Evolutionary conservation across 2,888 invertebrate genomes (phyloP).

Genomic region (Dasypogon diadema): DNA sequence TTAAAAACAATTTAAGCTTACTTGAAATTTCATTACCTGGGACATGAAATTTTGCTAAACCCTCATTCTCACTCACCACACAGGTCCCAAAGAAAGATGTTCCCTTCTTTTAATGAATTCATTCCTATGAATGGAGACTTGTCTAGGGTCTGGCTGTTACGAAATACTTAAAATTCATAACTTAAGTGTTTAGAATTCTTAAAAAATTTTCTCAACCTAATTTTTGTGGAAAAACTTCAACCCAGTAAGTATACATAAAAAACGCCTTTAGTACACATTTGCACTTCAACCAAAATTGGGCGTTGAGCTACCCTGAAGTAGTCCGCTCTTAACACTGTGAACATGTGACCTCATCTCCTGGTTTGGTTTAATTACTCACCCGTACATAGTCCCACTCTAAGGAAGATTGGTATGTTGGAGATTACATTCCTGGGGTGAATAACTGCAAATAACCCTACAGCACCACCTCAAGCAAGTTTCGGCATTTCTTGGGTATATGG

Average conservation of each 20-base stretch:
- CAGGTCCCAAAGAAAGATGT: neutral
- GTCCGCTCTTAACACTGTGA: slow-evolving; percentile 17
- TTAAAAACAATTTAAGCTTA: no score
- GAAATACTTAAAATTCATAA: slow-evolving; percentile 20
- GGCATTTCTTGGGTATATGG: slow-evolving; percentile 32
- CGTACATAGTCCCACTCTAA: slow-evolving; percentile 31
- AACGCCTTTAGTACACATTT: neutral
- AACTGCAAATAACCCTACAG: slow-evolving; percentile 39
- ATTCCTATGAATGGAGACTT: neutral
- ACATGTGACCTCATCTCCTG: slow-evolving; percentile 32
- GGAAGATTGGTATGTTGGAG: slow-evolving; percentile 38
- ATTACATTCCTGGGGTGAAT: slow-evolving; percentile 37
- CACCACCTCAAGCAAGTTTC: slow-evolving; percentile 28
- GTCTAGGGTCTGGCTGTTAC: neutral
- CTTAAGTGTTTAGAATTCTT: slow-evolving; percentile 1
- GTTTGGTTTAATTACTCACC: slow-evolving; percentile 34
- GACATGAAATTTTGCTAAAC: no score
- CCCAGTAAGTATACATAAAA: neutral
- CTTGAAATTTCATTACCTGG: neutral
- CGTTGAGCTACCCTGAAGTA: slow-evolving; percentile 3
- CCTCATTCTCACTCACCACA: neutral
- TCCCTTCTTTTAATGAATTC: neutral
- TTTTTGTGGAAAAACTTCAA: slow-evolving; percentile 29
- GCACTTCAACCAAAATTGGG: neutral
- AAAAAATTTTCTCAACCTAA: slow-evolving; percentile 7